Conservation (phyloP, 2,888 invertebrate genomes). For the Suillia variegata region DNA sequence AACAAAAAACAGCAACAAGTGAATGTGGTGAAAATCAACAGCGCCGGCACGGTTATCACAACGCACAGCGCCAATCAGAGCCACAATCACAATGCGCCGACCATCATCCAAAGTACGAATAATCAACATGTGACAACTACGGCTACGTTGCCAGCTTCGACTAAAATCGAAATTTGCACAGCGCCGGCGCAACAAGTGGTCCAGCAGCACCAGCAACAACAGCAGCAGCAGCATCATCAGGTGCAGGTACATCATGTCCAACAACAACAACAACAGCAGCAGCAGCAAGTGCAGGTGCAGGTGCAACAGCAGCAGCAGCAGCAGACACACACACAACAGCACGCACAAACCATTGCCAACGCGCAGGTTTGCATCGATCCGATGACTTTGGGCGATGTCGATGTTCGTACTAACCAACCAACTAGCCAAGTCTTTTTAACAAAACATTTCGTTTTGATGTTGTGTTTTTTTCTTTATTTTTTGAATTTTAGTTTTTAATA, state of each 20-base stretch:
- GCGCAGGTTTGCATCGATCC: conserved; percentile 81
- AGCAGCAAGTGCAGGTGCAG: conserved; percentile 30
- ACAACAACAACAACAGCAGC: conserved; percentile 36
- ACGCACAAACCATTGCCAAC: conserved; percentile 60
- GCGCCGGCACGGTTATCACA: conserved; percentile 58
- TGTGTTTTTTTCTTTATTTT: conserved; percentile 28
- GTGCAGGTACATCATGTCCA: conserved; percentile 1
- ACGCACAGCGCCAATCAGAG: conserved; percentile 49
- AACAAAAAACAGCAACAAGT: conserved; percentile 56
- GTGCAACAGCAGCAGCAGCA: conserved; percentile 27
- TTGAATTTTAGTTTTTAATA: background rate
- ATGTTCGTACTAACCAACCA: conserved; percentile 68
- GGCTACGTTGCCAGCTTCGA: conserved; percentile 52
- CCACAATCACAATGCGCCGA: conserved; percentile 44
- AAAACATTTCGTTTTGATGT: conserved; percentile 21
- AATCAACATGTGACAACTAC: conserved; percentile 56
- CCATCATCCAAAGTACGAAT: conserved; percentile 57
- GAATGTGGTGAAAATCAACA: conserved; percentile 61
- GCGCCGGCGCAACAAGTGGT: conserved; percentile 41
- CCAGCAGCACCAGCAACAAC: conserved; percentile 28
- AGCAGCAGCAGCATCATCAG: conserved; percentile 26
- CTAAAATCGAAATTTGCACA: conserved; percentile 59
- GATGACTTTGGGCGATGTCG: conserved; percentile 75
- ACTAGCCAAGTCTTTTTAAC: too few relatives aligned
- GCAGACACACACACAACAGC: conserved; percentile 16